A percentile compares a stretch with the other conserved stretches of the same genome.
Evolutionary conservation across 2,113 vertebrate species (phyloP).

Genomic region (Tor tambroides): DNA sequence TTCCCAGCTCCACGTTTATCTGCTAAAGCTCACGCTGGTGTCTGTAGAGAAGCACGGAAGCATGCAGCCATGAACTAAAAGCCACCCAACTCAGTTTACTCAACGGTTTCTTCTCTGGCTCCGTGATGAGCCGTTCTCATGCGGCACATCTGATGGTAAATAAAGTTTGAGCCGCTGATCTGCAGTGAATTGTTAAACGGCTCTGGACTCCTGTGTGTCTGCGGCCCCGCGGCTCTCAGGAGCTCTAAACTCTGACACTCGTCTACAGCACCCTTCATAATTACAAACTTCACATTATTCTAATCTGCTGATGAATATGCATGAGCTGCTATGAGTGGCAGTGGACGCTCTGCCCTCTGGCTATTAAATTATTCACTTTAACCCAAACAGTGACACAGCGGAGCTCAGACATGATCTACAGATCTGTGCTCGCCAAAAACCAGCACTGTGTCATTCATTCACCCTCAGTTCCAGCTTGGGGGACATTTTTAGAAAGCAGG

Average conservation of each 20-base stretch:
- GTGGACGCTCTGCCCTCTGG: background rate
- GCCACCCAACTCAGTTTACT: background rate
- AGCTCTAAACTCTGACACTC: conserved; percentile 6
- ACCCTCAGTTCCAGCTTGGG: background rate
- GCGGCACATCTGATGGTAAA: background rate
- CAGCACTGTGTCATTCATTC: background rate
- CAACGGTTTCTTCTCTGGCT: background rate
- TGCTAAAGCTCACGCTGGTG: too few species aligned
- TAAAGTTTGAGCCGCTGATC: background rate
- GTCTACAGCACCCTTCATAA: background rate
- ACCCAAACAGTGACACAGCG: background rate
- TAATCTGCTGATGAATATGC: conserved; percentile 10
- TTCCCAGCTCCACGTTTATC: background rate
- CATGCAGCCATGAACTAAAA: background rate
- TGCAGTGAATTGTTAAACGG: background rate
- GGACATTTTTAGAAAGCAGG: background rate
- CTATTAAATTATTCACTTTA: conserved; percentile 3
- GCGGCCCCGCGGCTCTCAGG: background rate
- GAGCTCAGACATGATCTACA: background rate
- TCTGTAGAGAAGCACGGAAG: background rate
- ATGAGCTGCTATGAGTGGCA: conserved; percentile 12
- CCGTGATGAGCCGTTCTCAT: background rate
- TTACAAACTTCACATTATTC: conserved; percentile 5
- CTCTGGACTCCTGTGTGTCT: background rate
- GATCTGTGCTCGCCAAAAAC: background rate